A percentile compares a stretch with the other conserved stretches of the same genome.
These are phyloP conservation scores for Pogonocherus hispidulus DNA, from an alignment of 2,888 invertebrate genomes.

Conservation along the genomic window DNA sequence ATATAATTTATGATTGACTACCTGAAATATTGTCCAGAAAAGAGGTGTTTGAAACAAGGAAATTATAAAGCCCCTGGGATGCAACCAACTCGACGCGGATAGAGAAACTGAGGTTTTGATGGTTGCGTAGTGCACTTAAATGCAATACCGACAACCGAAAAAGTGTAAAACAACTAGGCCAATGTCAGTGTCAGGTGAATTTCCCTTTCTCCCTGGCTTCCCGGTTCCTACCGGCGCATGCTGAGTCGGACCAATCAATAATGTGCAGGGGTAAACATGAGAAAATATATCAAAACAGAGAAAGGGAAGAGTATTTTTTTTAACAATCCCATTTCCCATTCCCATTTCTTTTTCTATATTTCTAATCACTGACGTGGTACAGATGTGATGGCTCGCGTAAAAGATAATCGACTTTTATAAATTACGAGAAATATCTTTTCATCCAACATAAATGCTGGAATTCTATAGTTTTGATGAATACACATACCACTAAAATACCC, in stretches of 20 bases:
- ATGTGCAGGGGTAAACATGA: not conserved
- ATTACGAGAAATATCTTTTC: too few relatives aligned
- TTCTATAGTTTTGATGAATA: too few relatives aligned
- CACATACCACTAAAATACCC: too few relatives aligned
- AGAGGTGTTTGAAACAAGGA: not conserved
- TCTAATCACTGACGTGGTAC: too few relatives aligned
- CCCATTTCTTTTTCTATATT: too few relatives aligned
- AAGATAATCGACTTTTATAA: too few relatives aligned
- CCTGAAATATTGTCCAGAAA: slow-evolving; percentile 1
- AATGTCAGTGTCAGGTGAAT: slow-evolving; percentile 59
- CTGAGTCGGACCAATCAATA: slow-evolving; percentile 12
- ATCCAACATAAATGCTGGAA: too few relatives aligned
- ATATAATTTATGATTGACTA: too few relatives aligned
- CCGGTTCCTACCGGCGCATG: slow-evolving; percentile 51
- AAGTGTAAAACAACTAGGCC: slow-evolving; percentile 57
- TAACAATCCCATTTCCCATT: too few relatives aligned
- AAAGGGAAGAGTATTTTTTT: too few relatives aligned
- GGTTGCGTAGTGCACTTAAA: slow-evolving; percentile 54
- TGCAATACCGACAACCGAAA: slow-evolving; percentile 48
- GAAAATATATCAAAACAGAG: not conserved
- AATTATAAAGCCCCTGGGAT: slow-evolving; percentile 3
- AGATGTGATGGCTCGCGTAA: too few relatives aligned
- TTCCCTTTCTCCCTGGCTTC: slow-evolving; percentile 57
- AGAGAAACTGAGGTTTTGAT: slow-evolving; percentile 47
- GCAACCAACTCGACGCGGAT: slow-evolving; percentile 37